phyloP scores from a whole-genome alignment of 1,140 invertebrate species.

The Hetaerina americana region DNA sequence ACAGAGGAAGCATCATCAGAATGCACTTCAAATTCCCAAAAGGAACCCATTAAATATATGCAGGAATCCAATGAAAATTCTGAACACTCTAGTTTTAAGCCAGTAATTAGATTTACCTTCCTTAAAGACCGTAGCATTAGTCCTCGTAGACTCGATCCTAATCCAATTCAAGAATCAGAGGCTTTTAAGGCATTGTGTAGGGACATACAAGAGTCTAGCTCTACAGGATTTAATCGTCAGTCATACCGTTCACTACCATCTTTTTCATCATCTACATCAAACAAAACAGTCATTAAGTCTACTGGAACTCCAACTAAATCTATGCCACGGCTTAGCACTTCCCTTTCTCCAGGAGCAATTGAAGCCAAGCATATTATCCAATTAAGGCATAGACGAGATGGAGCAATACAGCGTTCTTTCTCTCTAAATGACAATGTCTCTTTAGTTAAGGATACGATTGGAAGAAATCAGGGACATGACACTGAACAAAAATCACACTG shows the following conservation, averaged over 20 bases:
- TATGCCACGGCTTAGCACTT: background rate
- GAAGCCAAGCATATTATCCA: background rate
- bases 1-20: background rate
- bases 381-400: background rate
- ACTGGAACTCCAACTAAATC: background rate
- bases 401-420: background rate
- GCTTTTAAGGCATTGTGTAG: constrained; percentile 17
- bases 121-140: constrained; percentile 17
- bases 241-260: background rate
- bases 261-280: background rate
- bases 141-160: constrained; percentile 14
- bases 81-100: constrained; percentile 5
- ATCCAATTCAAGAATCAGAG: constrained; percentile 11
- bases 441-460: no score
- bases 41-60: background rate
- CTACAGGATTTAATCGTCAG: background rate
- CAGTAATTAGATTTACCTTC: constrained; percentile 14
- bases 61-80: background rate
- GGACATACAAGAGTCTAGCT: constrained; percentile 12
- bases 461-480: background rate
- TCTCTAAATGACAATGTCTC: background rate
- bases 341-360: background rate
- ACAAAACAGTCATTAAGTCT: background rate
- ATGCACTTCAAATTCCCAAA: background rate
- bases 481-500: background rate